These are phyloP conservation scores for Antheraea yamamai DNA, from an alignment of 2,888 invertebrate genomes.

Conservation along the genomic window DNA sequence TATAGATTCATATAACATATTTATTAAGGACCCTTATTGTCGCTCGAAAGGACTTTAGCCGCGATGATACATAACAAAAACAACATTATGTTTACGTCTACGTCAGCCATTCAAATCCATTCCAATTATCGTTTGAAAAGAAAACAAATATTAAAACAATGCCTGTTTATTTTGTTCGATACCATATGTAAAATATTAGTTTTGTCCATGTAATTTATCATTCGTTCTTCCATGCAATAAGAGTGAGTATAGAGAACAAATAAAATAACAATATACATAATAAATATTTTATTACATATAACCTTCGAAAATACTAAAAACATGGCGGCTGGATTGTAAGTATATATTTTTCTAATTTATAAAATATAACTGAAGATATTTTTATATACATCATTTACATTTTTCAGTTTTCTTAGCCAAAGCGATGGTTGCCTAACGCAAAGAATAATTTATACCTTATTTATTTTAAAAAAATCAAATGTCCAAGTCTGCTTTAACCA, in stretches of 20 bases:
- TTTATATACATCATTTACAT: not conserved
- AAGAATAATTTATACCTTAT: not conserved
- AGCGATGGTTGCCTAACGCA: not conserved
- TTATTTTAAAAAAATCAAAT: not conserved
- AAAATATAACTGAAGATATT: not conserved
- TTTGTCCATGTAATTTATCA: not conserved
- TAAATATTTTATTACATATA: no score
- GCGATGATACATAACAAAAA: not conserved
- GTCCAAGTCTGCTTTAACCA: not conserved
- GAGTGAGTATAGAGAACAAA: not conserved
- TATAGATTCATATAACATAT: no score
- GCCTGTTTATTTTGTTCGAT: not conserved
- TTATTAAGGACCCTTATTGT: no score
- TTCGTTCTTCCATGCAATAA: not conserved
- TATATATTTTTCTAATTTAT: not conserved
- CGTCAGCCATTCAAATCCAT: not conserved
- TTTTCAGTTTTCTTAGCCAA: no score
- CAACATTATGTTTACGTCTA: not conserved
- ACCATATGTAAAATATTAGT: not conserved
- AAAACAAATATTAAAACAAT: constrained; percentile 9
- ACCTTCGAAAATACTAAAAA: not conserved
- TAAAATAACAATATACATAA: not conserved
- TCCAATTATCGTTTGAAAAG: not conserved
- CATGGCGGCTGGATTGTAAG: constrained; percentile 9
- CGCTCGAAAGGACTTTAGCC: no score